Evolutionary conservation across 1,140 invertebrate genomes (phyloP).

Genomic region (Megathymus violae): DNA sequence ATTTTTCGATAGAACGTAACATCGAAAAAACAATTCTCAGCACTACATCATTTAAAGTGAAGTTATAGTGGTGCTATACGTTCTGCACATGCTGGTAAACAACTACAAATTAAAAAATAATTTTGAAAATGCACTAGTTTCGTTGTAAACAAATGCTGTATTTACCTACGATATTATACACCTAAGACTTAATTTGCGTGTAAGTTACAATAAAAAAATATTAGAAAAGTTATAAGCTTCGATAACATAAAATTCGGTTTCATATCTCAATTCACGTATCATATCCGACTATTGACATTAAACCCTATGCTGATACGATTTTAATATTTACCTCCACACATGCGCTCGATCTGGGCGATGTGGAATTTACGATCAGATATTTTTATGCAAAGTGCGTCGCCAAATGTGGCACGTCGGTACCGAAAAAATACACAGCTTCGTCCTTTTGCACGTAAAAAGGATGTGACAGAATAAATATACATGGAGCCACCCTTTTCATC

Average conservation of each 20-base stretch:
- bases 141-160: too few relatives aligned
- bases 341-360: slow-evolving; percentile 66
- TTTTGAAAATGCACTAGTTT: too few relatives aligned
- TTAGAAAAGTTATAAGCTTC: neutral
- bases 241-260: slow-evolving; percentile 38
- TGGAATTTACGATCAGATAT: slow-evolving; percentile 80
- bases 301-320: slow-evolving; percentile 64
- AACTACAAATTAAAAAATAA: too few relatives aligned
- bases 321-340: slow-evolving; percentile 69
- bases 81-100: too few relatives aligned
- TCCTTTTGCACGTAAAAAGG: slow-evolving; percentile 82
- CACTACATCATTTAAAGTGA: too few relatives aligned
- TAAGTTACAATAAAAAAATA: too few relatives aligned
- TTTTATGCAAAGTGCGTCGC: slow-evolving; percentile 82
- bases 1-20: too few relatives aligned
- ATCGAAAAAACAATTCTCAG: too few relatives aligned
- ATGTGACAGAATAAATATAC: slow-evolving; percentile 83
- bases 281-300: slow-evolving; percentile 60
- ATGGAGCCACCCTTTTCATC: slow-evolving; percentile 81
- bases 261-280: slow-evolving; percentile 62
- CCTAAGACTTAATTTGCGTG: too few relatives aligned
- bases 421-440: slow-evolving; percentile 75
- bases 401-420: slow-evolving; percentile 74
- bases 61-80: too few relatives aligned
- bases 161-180: too few relatives aligned